Base-by-base conservation (phyloP, 2,888 invertebrate species). In the Calameuta filiformis region DNA sequence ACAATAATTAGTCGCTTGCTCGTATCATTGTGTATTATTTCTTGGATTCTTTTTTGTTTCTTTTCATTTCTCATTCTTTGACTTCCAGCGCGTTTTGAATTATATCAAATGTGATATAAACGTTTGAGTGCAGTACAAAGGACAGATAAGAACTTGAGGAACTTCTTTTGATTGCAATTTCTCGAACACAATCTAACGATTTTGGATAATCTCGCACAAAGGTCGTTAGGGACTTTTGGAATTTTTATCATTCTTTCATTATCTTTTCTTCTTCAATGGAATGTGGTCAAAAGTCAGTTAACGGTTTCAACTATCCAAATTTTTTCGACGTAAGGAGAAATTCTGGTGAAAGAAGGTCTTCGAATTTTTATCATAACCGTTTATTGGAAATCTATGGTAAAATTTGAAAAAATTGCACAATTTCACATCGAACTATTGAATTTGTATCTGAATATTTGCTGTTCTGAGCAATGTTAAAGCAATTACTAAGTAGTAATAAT, bases 1-100 rank as follows among this genome's bases (percentile, higher is more conserved):
- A 84, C 77, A 81, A 76, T 82, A 77, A 77, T 81, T 73, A 75
- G 56, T 77, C 23, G 56, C 56, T 56, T 23, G 9, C 23, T 56
- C 23, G 56, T 56, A 56, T 56, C 71, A 71, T 71, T 34, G 3
- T 30, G 12, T 11, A 71, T 33, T 12, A 33, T 71, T 31, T 12
- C 31, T 31, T 12, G 33, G 12, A 31, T 31, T 34, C 12, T 31
- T 71, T 11, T 31, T 4, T 71, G 0, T 71, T 31, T 73, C 31
- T 31, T 31, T 71, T 11, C 6, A 71, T 33, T 34, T 31, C 3
- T 71, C 31, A 71, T 33, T 35, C 12, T 34, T 34, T 76, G 34
- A 56, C 56, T 56, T 9, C 23, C 23, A 56, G 9, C 56, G 9
- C 9, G 23, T 23, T 56, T 31, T 31, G 15, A 30, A 71, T 34